Evolutionary conservation across 1,140 invertebrate genomes (phyloP), one percentile per base, ranked within the genome.

Genomic region (Pachypeltis micranthus): DNA sequence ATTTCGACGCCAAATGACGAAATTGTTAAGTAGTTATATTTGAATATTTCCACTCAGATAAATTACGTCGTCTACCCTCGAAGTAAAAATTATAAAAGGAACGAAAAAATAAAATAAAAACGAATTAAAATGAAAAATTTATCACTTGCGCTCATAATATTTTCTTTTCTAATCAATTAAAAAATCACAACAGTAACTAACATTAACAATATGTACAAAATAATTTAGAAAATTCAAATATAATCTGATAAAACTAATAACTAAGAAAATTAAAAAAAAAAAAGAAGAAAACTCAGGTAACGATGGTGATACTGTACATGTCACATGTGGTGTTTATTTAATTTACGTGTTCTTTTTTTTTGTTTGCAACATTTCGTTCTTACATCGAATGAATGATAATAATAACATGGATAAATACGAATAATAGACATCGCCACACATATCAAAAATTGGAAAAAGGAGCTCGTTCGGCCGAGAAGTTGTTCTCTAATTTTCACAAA

Each of bases 191-290:
- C 63, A 60, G 58, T 63, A 63, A 64, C 63, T 64, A 56, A 51
- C 44, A 64, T 64, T 26, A 59, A 64, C 63, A 64, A 31, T 65
- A 65, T 65, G 58, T 65, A 65, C 63, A 65, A 61, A 61, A 65
- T 62, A 65, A 61, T 61, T 65, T 62, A 65, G 63, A 21, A 56
- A 62, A 57, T 10, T 14, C 23, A 21, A 51, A 27, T 55, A 7
- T 16, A 10, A 62, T 58, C 26, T 62, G 29, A 23, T 14, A 44
- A 23, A 1, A 14, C 14, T n/a, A 55, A 64, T 54, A 19, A 27
- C 23, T 23, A 61, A 64, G 19, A 54, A 64, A 59, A 3, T 39
- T 54, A 64, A 59, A 51, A 4, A 4, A 51, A 51, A 51, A 51
- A 51, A 10, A 14, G 12, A 10, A 51, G 12, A 58, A 14, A 63